phyloP scores from a whole-genome alignment of 2,888 invertebrate species.

The Auanema sp. region DNA sequence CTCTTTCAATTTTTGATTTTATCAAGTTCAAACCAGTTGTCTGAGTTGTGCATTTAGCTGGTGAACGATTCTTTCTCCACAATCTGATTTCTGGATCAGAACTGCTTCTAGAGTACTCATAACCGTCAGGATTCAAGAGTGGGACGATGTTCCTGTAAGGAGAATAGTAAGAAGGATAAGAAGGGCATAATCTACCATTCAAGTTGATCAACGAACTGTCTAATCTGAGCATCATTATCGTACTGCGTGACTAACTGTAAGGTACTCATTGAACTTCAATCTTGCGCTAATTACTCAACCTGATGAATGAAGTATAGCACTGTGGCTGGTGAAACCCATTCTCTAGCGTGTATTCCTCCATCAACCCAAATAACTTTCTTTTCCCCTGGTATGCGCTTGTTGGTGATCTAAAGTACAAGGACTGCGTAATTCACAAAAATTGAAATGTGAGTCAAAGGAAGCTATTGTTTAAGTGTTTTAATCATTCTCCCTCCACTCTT shows the following conservation, averaged over 20 bases:
- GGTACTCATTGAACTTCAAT: background rate
- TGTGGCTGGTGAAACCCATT: conserved; percentile 59
- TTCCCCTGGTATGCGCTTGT: conserved; percentile 38
- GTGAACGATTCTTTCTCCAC: conserved; percentile 42
- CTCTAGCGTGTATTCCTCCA: conserved; percentile 49
- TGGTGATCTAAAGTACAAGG: conserved; percentile 36
- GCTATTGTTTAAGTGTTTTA: no score
- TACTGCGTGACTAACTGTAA: conserved; percentile 58
- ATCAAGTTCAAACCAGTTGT: conserved; percentile 21
- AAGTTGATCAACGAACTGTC: conserved; percentile 56
- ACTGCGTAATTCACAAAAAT: background rate
- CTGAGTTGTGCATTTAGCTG: conserved; percentile 40
- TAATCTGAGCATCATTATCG: conserved; percentile 50
- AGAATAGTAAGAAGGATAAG: conserved; percentile 32
- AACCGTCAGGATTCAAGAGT: conserved; percentile 60
- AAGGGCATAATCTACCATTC: conserved; percentile 61
- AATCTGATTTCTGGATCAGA: conserved; percentile 42
- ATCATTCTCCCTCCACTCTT: background rate
- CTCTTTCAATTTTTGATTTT: background rate
- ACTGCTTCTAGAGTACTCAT: conserved; percentile 41
- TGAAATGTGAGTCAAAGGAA: background rate
- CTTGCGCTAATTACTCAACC: conserved; percentile 26
- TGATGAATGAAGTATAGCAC: conserved; percentile 61
- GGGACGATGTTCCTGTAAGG: conserved; percentile 53
- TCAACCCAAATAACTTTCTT: conserved; percentile 54